Evolutionary conservation across 2,888 invertebrate species (phyloP), one percentile per base, ranked within the genome.

Genomic region (Pseudeuparius sepicola): DNA sequence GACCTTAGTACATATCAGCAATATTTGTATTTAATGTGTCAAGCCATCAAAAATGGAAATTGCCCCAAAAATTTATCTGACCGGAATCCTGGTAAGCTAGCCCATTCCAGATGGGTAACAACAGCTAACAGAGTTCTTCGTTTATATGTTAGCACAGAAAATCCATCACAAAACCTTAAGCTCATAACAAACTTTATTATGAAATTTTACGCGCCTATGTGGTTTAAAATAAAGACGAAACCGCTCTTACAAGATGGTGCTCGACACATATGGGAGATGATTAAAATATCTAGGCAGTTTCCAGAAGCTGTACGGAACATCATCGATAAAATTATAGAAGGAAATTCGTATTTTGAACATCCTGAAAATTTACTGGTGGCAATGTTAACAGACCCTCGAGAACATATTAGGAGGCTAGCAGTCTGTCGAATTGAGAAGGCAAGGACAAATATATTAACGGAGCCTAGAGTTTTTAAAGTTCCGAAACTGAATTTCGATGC

Each of bases 81-180:
- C 11, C 17, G 14, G 29, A n/a, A 30, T n/a, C 31, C 32, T 23
- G 36, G 28, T 6, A 32, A 28, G 12, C 24, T 39, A 26, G 12
- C 16, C 6, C 25, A 39, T 24, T 7, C 36, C 12, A 12, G 34
- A 24, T 40, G 36, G 33, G 11, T 37, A 7, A 40, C 40, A 10
- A 37, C 34, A 14, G 32, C 34, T 14, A 39, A 36, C 23, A 33
- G 36, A 36, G 14, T 40, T 6, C 40, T 40, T 6, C 23, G 34
- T 13, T 18, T 35, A 14, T 36, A 40, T 29, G 28, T 33, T 29
- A 12, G 30, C 26, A 36, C 40, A 16, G 13, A 28, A 6, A n/a
- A 20, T 20, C 20, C 20, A 20, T 20, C 20, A 20, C n/a, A n/a
- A n/a, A n/a, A n/a, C n/a, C n/a, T 26, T 26, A 26, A 26, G 26